Percentiles rank a stretch among this genome's conserved stretches.
These are phyloP conservation scores for Phenganax marumi DNA, from an alignment of 92 coral and sea anemone species.

Conservation along the genomic window DNA sequence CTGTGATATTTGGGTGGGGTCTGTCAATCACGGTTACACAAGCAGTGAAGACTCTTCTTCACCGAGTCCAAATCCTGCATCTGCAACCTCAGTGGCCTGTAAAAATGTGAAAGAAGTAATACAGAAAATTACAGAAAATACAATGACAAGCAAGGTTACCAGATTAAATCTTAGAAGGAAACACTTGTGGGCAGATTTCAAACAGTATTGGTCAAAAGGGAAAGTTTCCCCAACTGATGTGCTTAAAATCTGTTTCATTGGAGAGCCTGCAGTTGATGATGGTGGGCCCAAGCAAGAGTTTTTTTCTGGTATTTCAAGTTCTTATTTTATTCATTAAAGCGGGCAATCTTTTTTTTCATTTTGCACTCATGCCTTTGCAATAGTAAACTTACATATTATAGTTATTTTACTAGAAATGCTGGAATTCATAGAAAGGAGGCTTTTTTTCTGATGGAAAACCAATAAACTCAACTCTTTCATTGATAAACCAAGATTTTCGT, in stretches of 20 bases:
- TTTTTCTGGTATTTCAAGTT: background rate
- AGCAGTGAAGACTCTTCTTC: background rate
- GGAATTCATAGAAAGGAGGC: no score
- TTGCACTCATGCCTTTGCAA: no score
- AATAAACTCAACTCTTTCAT: no score
- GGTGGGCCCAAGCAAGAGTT: no score
- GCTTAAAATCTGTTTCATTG: constrained; percentile 9
- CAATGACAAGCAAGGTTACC: background rate
- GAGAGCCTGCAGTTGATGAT: constrained; percentile 22
- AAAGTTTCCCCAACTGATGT: background rate
- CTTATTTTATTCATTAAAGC: background rate
- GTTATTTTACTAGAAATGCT: no score
- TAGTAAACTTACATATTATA: no score
- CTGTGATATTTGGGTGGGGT: constrained; percentile 29
- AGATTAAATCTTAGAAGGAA: constrained; percentile 15
- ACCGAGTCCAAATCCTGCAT: no score
- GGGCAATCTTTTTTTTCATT: background rate
- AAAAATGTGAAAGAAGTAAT: no score
- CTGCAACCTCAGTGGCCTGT: no score
- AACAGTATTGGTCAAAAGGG: background rate
- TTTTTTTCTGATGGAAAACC: no score
- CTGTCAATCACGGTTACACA: background rate
- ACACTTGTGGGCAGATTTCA: constrained; percentile 27
- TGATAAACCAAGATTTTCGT: no score
- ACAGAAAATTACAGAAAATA: background rate